Conservation (phyloP, 2,113 vertebrate species). For the Calonectris borealis region DNA sequence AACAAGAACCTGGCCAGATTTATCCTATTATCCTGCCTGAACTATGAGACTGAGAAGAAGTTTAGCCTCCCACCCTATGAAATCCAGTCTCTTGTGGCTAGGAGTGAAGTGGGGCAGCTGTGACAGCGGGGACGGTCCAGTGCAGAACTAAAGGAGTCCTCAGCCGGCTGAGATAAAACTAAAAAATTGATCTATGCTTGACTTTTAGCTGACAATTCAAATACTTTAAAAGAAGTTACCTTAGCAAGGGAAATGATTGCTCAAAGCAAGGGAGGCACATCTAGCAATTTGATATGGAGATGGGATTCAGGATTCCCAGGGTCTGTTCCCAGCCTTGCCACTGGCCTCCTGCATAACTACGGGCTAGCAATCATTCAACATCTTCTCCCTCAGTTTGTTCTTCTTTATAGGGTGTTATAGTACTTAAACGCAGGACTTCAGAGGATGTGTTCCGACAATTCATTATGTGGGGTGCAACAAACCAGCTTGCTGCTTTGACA, state of each 20-base stretch:
- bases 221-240: not conserved
- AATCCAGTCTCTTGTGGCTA: not conserved
- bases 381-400: not conserved
- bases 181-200: not conserved
- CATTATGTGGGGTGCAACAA: not conserved
- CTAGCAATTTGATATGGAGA: not conserved
- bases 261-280: not conserved
- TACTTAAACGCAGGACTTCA: not conserved
- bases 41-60: not conserved
- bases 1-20: not conserved
- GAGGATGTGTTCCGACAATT: not conserved
- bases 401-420: not conserved
- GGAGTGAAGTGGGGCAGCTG: not conserved
- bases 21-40: not conserved
- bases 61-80: not conserved
- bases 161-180: not conserved
- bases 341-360: not conserved
- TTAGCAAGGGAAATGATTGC: not conserved
- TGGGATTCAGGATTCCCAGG: not conserved
- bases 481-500: not conserved
- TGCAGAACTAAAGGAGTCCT: not conserved
- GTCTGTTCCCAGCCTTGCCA: not conserved
- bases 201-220: not conserved
- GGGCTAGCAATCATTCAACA: not conserved
- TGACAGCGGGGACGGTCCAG: not conserved